Conservation (phyloP, 2,888 invertebrate species). For the Calephelis perditalis region DNA sequence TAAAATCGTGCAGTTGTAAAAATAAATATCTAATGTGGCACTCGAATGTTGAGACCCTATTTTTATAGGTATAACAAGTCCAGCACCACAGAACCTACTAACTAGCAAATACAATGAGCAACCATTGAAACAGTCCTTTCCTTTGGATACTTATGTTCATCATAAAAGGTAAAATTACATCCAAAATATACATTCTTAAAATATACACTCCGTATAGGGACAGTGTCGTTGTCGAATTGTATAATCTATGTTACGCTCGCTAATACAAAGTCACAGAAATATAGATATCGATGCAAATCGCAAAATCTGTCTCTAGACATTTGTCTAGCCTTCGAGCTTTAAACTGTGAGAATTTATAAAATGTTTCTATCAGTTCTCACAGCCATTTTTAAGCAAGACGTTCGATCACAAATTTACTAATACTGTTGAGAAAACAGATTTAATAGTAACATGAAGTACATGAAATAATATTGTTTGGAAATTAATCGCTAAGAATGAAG, state of each 20-base stretch:
- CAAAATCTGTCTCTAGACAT: constrained; percentile 4
- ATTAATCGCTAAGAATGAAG: too few relatives aligned
- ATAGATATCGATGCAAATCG: constrained; percentile 6
- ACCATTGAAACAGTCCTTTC: constrained; percentile 59
- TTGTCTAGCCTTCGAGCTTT: constrained; percentile 1
- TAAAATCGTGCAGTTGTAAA: constrained; percentile 20
- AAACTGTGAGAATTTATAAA: constrained; percentile 45
- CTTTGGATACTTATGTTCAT: constrained; percentile 42
- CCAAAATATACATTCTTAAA: constrained; percentile 66
- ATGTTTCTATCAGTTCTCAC: constrained; percentile 36
- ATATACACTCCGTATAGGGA: constrained; percentile 51
- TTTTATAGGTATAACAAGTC: constrained; percentile 33
- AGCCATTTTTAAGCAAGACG: constrained; percentile 31
- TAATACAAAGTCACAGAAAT: background rate
- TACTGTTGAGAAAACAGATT: constrained; percentile 17
- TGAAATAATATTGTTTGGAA: too few relatives aligned
- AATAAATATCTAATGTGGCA: constrained; percentile 70
- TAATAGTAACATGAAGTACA: too few relatives aligned
- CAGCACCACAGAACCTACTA: constrained; percentile 68
- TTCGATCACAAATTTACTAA: constrained; percentile 25
- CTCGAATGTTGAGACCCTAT: constrained; percentile 37
- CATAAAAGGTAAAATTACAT: constrained; percentile 63
- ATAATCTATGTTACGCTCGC: constrained; percentile 2
- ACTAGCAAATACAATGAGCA: constrained; percentile 70
- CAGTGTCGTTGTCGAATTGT: constrained; percentile 39